Evolutionary conservation across 2,113 vertebrate genomes (phyloP).

Genomic region (Bungarus multicinctus): DNA sequence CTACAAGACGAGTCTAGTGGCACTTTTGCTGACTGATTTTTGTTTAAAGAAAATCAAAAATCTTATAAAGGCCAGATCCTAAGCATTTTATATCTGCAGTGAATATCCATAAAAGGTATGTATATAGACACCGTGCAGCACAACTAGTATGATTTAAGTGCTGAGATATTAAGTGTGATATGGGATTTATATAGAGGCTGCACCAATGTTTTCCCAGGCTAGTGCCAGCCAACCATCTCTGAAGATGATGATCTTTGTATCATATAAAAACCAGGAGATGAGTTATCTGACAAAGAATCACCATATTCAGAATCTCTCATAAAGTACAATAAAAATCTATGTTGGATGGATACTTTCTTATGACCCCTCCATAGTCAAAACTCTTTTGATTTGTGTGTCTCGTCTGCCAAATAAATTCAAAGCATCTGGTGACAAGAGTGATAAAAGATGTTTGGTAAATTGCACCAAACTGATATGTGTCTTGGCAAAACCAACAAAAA

Average conservation of each 20-base stretch:
- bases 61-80: neutral
- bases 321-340: neutral
- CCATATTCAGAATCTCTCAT: neutral
- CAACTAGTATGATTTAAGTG: neutral
- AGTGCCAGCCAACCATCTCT: neutral
- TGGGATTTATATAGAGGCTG: neutral
- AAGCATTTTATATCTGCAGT: neutral
- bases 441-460: neutral
- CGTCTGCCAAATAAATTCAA: neutral
- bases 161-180: neutral
- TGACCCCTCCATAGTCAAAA: neutral
- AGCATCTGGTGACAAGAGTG: neutral
- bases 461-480: neutral
- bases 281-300: neutral
- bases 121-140: neutral
- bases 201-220: neutral
- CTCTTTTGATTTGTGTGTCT: neutral
- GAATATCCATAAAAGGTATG: neutral
- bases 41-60: neutral
- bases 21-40: neutral
- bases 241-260: neutral
- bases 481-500: neutral
- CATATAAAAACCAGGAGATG: neutral
- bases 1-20: neutral
- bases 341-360: neutral